Percentiles rank a stretch among this genome's conserved stretches.
Conservation (phyloP, 2,888 invertebrate genomes). For the Proisotoma minuta region DNA sequence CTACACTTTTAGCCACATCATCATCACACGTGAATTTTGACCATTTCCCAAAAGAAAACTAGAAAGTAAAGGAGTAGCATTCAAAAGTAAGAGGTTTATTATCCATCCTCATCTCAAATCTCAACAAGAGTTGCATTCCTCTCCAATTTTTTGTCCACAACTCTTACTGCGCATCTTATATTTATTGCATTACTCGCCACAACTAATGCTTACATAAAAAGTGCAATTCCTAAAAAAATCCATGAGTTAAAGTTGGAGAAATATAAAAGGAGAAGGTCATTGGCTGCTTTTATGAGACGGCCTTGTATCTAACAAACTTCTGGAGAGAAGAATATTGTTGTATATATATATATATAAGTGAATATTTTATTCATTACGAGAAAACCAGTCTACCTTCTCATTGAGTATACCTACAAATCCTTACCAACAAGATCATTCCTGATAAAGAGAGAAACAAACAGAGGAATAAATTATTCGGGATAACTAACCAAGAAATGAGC, state of each 20-base stretch:
- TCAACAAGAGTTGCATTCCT: not conserved
- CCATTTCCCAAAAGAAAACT: not conserved
- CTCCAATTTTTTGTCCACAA: not conserved
- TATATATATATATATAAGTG: too few relatives aligned
- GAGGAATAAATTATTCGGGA: constrained; percentile 1
- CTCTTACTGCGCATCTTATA: constrained; percentile 5
- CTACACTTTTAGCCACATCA: not conserved
- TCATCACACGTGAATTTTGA: not conserved
- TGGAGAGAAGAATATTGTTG: too few relatives aligned
- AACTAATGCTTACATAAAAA: not conserved
- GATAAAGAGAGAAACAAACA: not conserved
- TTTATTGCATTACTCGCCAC: not conserved
- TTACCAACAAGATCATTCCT: not conserved
- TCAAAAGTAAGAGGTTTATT: not conserved
- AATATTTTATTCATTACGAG: too few relatives aligned
- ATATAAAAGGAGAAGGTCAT: constrained; percentile 3
- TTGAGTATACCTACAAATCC: not conserved
- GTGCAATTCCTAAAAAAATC: constrained; percentile 5
- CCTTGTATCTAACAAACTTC: constrained; percentile 1
- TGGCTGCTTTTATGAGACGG: constrained; percentile 1
- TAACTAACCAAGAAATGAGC: too few relatives aligned
- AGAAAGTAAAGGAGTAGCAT: not conserved
- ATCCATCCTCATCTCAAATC: not conserved
- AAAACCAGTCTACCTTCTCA: not conserved
- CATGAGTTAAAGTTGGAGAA: not conserved